A percentile compares a stretch with the other conserved stretches of the same genome.
These are phyloP conservation scores for Calameuta idolon DNA, from an alignment of 2,888 invertebrate genomes.

Conservation along the genomic window DNA sequence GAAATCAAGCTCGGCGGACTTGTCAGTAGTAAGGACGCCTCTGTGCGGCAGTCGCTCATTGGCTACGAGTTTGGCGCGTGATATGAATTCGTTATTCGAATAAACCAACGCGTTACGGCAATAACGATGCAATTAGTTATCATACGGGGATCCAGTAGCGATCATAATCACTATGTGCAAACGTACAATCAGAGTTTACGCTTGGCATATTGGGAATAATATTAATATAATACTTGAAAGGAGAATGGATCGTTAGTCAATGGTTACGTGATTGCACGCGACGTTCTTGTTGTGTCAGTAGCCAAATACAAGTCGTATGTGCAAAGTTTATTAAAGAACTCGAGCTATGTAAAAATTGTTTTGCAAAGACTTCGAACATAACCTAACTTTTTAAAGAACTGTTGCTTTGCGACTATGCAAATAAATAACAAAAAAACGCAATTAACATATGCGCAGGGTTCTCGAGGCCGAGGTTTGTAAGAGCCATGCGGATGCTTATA, in stretches of 20 bases:
- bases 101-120: not conserved
- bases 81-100: constrained; percentile 35
- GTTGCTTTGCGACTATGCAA: not conserved
- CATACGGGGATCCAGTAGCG: not conserved
- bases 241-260: not conserved
- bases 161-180: not conserved
- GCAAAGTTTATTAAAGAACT: not conserved
- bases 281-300: not conserved
- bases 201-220: not conserved
- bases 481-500: not conserved
- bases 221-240: not conserved
- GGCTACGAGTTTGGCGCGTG: constrained; percentile 39
- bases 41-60: not conserved
- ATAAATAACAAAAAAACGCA: not conserved
- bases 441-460: not conserved
- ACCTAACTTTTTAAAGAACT: not conserved
- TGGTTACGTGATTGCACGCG: not conserved
- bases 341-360: not conserved
- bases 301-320: not conserved
- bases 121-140: not conserved
- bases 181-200: not conserved
- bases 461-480: too few species aligned
- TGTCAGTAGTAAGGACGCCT: not conserved
- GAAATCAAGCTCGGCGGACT: constrained; percentile 16
- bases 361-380: not conserved